These are phyloP conservation scores for Dasypolia templi DNA, from an alignment of 2,888 invertebrate genomes.

Conservation along the genomic window DNA sequence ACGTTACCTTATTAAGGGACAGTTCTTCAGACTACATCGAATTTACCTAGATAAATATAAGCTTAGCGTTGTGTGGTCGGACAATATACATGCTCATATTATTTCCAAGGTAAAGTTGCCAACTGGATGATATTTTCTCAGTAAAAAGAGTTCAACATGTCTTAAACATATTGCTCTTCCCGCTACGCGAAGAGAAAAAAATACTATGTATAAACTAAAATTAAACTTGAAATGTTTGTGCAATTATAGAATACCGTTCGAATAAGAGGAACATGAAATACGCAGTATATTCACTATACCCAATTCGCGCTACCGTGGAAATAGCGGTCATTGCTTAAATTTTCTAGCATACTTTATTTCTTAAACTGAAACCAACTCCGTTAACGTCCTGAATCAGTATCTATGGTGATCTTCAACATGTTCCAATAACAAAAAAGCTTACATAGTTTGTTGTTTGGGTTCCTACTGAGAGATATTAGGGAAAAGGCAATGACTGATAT, in stretches of 20 bases:
- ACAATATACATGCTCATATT: conserved; percentile 5
- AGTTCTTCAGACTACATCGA: conserved; percentile 17
- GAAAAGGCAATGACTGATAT: background rate
- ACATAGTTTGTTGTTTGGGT: no score
- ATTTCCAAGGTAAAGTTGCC: background rate
- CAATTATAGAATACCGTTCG: conserved; percentile 18
- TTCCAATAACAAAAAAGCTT: background rate
- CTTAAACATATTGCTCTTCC: background rate
- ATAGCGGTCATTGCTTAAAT: background rate
- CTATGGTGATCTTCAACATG: background rate
- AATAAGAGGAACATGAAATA: conserved; percentile 61
- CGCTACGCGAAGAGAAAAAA: background rate
- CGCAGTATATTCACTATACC: conserved; percentile 68
- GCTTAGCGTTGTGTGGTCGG: conserved; percentile 1
- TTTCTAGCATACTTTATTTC: background rate
- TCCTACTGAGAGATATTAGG: background rate
- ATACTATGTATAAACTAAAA: background rate
- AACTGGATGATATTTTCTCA: background rate
- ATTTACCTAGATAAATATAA: conserved; percentile 33
- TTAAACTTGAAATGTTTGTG: background rate
- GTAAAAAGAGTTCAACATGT: background rate
- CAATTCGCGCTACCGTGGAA: background rate
- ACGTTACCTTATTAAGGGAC: conserved; percentile 28
- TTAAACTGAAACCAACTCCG: background rate
- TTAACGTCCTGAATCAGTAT: background rate